phyloP scores from a whole-genome alignment of 2,888 invertebrate genomes.

The Drosophila quinaria region DNA sequence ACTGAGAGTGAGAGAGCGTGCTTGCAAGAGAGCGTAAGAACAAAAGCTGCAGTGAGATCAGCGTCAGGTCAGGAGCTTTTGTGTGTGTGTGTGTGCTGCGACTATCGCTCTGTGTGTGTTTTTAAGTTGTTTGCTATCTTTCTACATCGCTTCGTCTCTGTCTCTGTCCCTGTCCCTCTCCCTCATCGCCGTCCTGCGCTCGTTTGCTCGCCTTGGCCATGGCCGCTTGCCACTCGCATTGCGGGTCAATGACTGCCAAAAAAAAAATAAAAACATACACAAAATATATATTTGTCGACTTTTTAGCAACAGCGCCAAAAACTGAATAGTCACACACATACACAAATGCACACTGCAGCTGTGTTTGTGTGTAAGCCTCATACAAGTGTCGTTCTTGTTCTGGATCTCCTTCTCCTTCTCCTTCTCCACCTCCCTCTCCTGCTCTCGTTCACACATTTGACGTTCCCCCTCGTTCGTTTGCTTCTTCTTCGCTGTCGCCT shows the following conservation, averaged over 20 bases:
- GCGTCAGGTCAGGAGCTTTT: slow-evolving; percentile 60
- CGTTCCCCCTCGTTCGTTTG: not conserved
- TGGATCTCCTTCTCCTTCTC: slow-evolving; percentile 38
- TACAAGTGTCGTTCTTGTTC: slow-evolving; percentile 73
- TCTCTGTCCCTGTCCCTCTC: slow-evolving; percentile 28
- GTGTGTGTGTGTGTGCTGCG: slow-evolving; percentile 23
- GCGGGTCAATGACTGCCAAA: slow-evolving; percentile 79
- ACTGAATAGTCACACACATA: slow-evolving; percentile 71
- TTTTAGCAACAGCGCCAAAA: slow-evolving; percentile 62
- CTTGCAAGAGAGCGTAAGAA: slow-evolving; percentile 7
- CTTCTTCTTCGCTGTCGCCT: slow-evolving; percentile 41
- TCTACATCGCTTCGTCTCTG: slow-evolving; percentile 61
- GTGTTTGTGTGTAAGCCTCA: slow-evolving; percentile 49
- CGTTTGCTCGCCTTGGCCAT: slow-evolving; percentile 44
- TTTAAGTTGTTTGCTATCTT: slow-evolving; percentile 79
- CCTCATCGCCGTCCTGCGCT: slow-evolving; percentile 12
- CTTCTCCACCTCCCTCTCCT: slow-evolving; percentile 12
- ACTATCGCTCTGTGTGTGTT: slow-evolving; percentile 74
- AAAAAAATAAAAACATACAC: slow-evolving; percentile 30
- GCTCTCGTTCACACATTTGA: slow-evolving; percentile 5
- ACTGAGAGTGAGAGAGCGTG: slow-evolving; percentile 1
- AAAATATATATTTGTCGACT: slow-evolving; percentile 58
- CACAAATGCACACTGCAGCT: slow-evolving; percentile 22
- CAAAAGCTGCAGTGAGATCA: slow-evolving; percentile 50
- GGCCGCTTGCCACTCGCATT: slow-evolving; percentile 23